A percentile compares a stretch with the other conserved stretches of the same genome.
These are phyloP conservation scores for Beaufortia kweichowensis DNA, from an alignment of 2,113 vertebrate genomes.

Conservation along the genomic window DNA sequence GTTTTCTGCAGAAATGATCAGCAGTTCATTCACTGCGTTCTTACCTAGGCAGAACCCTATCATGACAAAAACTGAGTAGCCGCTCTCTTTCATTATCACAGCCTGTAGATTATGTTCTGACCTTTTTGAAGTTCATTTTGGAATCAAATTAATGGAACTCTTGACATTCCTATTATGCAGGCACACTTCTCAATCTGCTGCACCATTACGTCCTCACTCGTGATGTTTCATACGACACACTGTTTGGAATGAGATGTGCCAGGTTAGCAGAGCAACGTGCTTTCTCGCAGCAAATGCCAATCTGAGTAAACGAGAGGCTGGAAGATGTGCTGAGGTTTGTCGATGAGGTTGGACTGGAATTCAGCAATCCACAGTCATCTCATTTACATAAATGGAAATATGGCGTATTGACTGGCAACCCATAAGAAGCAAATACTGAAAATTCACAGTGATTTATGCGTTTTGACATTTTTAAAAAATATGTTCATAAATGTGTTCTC, in stretches of 20 bases:
- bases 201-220: not conserved
- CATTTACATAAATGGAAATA: slow-evolving; percentile 9
- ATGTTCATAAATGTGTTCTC: too few species aligned
- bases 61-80: not conserved
- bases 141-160: slow-evolving; percentile 45
- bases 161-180: slow-evolving; percentile 38
- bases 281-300: not conserved
- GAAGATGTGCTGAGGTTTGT: slow-evolving; percentile 9
- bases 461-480: too few species aligned
- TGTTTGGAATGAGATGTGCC: slow-evolving; percentile 4
- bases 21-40: not conserved
- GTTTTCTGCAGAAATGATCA: too few species aligned
- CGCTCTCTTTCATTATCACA: slow-evolving; percentile 32
- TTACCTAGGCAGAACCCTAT: slow-evolving; percentile 34
- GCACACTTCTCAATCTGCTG: slow-evolving; percentile 29
- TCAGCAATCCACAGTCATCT: not conserved
- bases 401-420: not conserved
- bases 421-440: not conserved
- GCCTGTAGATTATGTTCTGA: slow-evolving; percentile 35
- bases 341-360: not conserved
- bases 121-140: slow-evolving; percentile 49
- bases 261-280: not conserved
- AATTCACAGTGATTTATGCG: slow-evolving; percentile 75
- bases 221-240: not conserved
- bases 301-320: slow-evolving; percentile 2